Evolutionary conservation across 2,113 vertebrate genomes (phyloP), one percentile per base, ranked within the genome.

Genomic region (Phylloscopus trochiloides): DNA sequence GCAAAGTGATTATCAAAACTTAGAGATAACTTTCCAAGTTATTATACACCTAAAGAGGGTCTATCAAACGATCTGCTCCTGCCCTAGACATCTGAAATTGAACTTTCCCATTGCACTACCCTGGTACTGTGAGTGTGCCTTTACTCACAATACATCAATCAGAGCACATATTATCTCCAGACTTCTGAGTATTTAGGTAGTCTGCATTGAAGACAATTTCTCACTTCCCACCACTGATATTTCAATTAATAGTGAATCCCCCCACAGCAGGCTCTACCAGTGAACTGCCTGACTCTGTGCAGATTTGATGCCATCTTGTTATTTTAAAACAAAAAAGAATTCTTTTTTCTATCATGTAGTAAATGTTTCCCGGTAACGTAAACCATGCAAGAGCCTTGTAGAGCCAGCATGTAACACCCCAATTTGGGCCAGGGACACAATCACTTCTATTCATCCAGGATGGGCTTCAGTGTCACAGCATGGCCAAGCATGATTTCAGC

Each of bases 21-120:
- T 92, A 63, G 59, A 90, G 91, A 95, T 62, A 95, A 96, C 92
- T 96, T 96, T 96, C 94, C 63, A 82, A 88, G 90, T 88, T 93
- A 72, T 90, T 95, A 92, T 29, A 90, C n/a, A 84, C 75, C 67
- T 90, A 55, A 80, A 93, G 54, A 8, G 2, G 40, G 72, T 86
- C 81, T 94, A 63, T 94, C 78, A 95, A 96, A 92, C 4, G 15
- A 79, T 88, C 51, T 92, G 26, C 31, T 90, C 54, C 93, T 93
- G 38, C 82, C 92, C 88, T 88, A 92, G 78, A 88, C 90, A 81
- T 94, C 90, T 91, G 76, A 91, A 82, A 94, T 38, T 88, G 78
- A 90, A 95, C 85, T 96, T 94, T 94, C 71, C 43, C 36, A 71
- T 86, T 14, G 2, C 68, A 90, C 26, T 94, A 62, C 18, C 25